Base-by-base conservation (phyloP, 2,888 invertebrate genomes). In the Ctena decussata region DNA sequence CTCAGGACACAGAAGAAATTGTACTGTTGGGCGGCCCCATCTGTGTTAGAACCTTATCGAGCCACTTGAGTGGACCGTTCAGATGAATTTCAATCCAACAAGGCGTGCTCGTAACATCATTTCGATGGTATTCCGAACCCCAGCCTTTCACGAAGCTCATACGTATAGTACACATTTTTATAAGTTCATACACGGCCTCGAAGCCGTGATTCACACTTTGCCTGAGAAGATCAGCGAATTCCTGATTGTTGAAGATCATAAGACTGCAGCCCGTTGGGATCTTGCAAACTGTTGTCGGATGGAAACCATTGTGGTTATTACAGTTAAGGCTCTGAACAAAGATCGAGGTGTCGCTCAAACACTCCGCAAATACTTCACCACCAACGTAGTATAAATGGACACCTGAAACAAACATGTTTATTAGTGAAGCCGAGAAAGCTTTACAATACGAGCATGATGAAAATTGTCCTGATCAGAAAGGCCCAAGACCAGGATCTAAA, bases 1-100 rank as follows among this genome's bases (percentile, higher is more conserved):
- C n/a, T 94, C 94, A 96, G 44, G 96, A 95, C 30, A 96, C 95
- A 24, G 95, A 95, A 24, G 96, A 96, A 77, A 96, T 96, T 86
- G 99, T 98, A 96, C 99, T 98, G 95, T 98, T 98, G 32, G 99
- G 99, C 0, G 99, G 98, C 37, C 99, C 99, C 99, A 99, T 99
- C 96, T 99, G 99, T 18, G 98, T 99, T 86, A 99, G 97, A 82
- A 99, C 99, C 96, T 99, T 98, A 96, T 99, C 99, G 89, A 99
- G 96, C 99, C 99, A 99, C 96, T 99, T 99, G 84, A 99, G 97
- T 3, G 99, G 99, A 11, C 99, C 99, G 95, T 99, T 98, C 41
- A 99, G 97, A 96, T 99, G 99, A 85, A 99, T 98, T 96, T 99
- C 99, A 88, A 99, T 99, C 99, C 99, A 99, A n/a, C n/a, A n/a